Base-by-base conservation (phyloP, 1,140 invertebrate genomes). In the Psix sp. region DNA sequence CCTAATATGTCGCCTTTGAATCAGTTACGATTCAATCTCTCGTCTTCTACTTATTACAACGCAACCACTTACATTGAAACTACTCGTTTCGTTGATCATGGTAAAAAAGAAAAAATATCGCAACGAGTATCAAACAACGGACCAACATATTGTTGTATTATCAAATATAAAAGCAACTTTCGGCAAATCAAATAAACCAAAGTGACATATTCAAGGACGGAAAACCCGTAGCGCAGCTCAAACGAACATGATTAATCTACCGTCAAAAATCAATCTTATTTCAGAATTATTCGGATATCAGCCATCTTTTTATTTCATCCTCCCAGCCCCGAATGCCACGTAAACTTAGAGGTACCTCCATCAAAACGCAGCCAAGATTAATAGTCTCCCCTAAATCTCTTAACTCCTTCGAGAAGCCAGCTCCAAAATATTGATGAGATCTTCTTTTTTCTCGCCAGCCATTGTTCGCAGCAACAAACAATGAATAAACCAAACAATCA, bases 1-100 rank as follows among this genome's bases (percentile, higher is more conserved):
- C 79, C 67, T 77, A 79, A 83, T 80, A 76, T 82, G 82, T 78
- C 80, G 76, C 76, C 79, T 78, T 75, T 78, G 76, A 51, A 66
- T 74, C 66, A 78, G 72, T 70, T 65, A 77, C 71, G 73, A 63
- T 75, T 82, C 74, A 78, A 79, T 74, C 78, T 76, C 68, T 78
- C 52, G 74, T 76, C 76, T 66, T 74, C 63, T 57, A 76, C 74
- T 77, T 79, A 80, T 57, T 57, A 21, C 62, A 66, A 31, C 38
- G 67, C 38, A 39, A 31, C 14, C 49, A 46, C 39, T 62, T 46
- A 16, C 49, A 14, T 59, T 40, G 24, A 57, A 67, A 51, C 38
- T 63, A 62, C 43, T 45, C 21, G 13, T 18, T 63, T 74, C 63
- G n/a, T n/a, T 29, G 26, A 29, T 10, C 26, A 29, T 7, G 7